Conservation (phyloP, 2,113 vertebrate species). For the Fregata magnificens region DNA sequence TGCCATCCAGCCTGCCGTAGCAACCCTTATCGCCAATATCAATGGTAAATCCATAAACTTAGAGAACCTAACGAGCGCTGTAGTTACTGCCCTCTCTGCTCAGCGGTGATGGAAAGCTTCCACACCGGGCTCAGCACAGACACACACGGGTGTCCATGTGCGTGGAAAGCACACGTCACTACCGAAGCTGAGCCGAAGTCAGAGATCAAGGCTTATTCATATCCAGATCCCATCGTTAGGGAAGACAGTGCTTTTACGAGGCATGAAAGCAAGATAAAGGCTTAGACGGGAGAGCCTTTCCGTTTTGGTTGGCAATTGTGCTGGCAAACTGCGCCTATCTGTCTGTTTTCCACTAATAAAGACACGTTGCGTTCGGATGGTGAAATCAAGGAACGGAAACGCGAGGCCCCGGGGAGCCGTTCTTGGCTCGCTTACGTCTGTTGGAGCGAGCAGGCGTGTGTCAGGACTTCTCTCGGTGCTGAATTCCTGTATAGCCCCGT, state of each 20-base stretch:
- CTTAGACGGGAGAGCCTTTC: rapidly evolving
- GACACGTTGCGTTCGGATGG: rapidly evolving
- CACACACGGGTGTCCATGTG: rapidly evolving
- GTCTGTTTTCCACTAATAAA: background rate
- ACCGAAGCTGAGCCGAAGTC: background rate
- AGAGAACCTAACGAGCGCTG: background rate
- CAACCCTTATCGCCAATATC: background rate
- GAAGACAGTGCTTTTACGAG: background rate
- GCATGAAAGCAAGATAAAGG: background rate
- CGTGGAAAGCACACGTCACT: background rate
- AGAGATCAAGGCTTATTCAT: background rate
- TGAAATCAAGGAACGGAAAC: background rate
- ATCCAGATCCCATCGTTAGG: background rate
- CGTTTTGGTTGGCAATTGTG: background rate
- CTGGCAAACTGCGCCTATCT: background rate
- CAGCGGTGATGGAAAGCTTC: background rate
- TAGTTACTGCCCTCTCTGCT: background rate
- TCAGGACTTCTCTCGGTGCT: background rate
- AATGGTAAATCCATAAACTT: background rate
- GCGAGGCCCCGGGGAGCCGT: background rate
- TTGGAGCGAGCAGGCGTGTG: background rate
- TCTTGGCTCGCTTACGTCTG: background rate
- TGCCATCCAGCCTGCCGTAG: background rate
- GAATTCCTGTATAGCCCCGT: background rate
- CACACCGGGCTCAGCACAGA: background rate